A percentile compares a stretch with the other conserved stretches of the same genome.
These are phyloP conservation scores for Taeniopygia guttata DNA, from an alignment of 2,797 vertebrate species.

Conservation along the genomic window DNA sequence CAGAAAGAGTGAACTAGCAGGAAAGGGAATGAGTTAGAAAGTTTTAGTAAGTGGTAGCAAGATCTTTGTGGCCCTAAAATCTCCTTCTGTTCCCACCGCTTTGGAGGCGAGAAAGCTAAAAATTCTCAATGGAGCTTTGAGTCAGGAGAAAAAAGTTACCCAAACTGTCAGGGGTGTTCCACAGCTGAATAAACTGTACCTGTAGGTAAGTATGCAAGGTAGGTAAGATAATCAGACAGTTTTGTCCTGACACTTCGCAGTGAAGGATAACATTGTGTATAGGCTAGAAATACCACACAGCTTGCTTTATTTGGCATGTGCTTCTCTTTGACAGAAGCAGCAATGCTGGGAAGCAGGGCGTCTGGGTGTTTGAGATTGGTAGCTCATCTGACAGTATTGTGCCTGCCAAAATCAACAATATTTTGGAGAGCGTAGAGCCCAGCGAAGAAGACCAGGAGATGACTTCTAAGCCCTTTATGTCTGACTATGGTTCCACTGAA, in stretches of 20 bases:
- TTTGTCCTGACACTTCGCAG: neutral
- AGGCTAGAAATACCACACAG: neutral
- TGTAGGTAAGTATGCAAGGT: neutral
- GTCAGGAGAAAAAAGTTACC: neutral
- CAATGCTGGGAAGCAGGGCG: slow-evolving; percentile 85
- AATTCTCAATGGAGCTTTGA: neutral
- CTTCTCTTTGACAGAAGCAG: slow-evolving; percentile 78
- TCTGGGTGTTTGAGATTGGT: slow-evolving; percentile 92
- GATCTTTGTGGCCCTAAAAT: neutral
- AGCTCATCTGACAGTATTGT: slow-evolving; percentile 69
- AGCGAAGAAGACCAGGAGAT: slow-evolving; percentile 35
- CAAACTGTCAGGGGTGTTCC: neutral
- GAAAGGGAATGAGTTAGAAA: neutral
- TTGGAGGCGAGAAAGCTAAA: neutral
- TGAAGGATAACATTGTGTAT: neutral
- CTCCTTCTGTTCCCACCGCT: neutral
- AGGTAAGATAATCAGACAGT: neutral
- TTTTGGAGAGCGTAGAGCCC: neutral
- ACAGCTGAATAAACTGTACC: neutral
- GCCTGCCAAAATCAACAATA: slow-evolving; percentile 68
- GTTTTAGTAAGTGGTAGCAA: neutral
- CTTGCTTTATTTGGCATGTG: neutral
- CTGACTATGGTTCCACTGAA: slow-evolving; percentile 51
- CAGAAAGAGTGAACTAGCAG: neutral
- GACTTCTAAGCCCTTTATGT: slow-evolving; percentile 38